These are phyloP conservation scores for Bimastos eiseni DNA, from an alignment of 2,888 invertebrate species.

Conservation along the genomic window DNA sequence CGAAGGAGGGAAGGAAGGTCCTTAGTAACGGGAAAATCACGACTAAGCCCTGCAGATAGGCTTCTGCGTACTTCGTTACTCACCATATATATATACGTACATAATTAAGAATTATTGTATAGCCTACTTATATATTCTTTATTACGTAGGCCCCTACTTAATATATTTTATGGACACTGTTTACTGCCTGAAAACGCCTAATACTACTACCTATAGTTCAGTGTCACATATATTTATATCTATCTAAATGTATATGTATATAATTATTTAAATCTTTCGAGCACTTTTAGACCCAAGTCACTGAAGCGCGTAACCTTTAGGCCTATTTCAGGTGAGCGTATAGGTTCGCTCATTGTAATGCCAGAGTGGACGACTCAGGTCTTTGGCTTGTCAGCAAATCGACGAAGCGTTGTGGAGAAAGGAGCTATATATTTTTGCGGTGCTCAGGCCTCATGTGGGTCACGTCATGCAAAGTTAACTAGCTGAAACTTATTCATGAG, in stretches of 20 bases:
- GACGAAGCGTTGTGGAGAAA: too few relatives aligned
- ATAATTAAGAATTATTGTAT: too few relatives aligned
- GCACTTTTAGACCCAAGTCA: background rate
- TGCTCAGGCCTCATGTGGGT: too few relatives aligned
- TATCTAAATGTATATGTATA: background rate
- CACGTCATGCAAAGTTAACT: background rate
- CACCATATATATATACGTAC: background rate
- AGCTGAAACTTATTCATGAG: background rate
- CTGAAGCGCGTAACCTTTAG: background rate
- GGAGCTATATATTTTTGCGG: too few relatives aligned
- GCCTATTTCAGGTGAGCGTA: background rate
- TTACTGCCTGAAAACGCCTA: background rate
- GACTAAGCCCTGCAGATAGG: background rate
- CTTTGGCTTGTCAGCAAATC: too few relatives aligned
- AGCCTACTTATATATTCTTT: too few relatives aligned
- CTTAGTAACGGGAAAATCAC: background rate
- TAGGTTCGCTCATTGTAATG: background rate
- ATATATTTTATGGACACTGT: background rate
- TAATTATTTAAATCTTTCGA: background rate
- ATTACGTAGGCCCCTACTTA: too few relatives aligned
- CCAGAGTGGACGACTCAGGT: background rate
- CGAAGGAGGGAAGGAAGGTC: background rate
- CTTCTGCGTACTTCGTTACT: background rate
- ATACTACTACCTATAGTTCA: background rate
- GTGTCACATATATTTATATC: background rate